Conservation (phyloP, 2,888 invertebrate genomes). For the Parthenolecanium corni region DNA sequence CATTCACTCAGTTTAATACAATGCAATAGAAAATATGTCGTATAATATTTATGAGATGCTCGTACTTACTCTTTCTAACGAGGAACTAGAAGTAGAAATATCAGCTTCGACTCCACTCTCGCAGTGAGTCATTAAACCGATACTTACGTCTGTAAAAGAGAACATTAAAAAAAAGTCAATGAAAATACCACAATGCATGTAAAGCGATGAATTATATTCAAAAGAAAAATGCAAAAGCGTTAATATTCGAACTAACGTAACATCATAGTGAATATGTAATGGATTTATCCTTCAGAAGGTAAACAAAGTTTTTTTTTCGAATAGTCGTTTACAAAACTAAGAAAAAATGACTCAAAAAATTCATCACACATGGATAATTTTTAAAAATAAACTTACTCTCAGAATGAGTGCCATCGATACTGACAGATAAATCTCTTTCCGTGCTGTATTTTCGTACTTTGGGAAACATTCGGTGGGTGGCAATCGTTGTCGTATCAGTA, state of each 20-base stretch:
- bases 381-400: conserved; percentile 10
- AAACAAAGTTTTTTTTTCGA: too few relatives aligned
- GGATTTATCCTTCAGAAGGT: too few relatives aligned
- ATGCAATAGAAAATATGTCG: neutral
- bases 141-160: conserved; percentile 6
- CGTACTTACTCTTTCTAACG: conserved; percentile 18
- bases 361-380: too few relatives aligned
- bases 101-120: conserved; percentile 20
- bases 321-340: too few relatives aligned
- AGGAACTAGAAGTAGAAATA: conserved; percentile 22
- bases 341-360: too few relatives aligned
- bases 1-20: neutral
- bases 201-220: neutral
- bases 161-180: neutral
- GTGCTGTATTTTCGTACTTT: conserved; percentile 49
- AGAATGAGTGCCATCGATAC: neutral
- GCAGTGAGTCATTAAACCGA: conserved; percentile 13
- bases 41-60: neutral
- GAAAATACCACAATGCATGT: neutral
- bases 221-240: neutral
- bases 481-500: neutral
- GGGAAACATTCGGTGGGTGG: conserved; percentile 22
- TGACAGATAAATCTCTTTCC: conserved; percentile 36
- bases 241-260: neutral
- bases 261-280: neutral